These are phyloP conservation scores for Sinosuthora webbiana DNA, from an alignment of 2,113 vertebrate genomes.

Conservation along the genomic window DNA sequence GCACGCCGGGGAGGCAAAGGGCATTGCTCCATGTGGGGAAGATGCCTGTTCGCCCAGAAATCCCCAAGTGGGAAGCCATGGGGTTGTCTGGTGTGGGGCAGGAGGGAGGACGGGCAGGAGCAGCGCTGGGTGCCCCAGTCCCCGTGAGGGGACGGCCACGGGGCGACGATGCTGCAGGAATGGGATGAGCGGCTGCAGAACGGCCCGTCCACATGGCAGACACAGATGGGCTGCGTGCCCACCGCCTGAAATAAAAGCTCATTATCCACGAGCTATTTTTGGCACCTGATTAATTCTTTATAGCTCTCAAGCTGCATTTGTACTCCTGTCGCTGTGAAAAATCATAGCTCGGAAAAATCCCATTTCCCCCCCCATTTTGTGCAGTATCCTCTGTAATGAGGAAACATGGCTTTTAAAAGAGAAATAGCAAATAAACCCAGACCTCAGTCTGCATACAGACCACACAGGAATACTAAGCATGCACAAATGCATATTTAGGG, in stretches of 20 bases:
- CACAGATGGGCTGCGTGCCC: not conserved
- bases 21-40: accelerated
- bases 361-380: not conserved
- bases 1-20: not conserved
- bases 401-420: not conserved
- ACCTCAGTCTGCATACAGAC: not conserved
- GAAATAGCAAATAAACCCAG: not conserved
- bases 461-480: not conserved
- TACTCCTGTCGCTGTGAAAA: not conserved
- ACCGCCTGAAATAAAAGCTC: not conserved
- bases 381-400: not conserved
- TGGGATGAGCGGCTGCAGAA: accelerated
- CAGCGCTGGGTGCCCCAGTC: accelerated
- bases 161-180: not conserved
- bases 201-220: accelerated
- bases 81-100: not conserved
- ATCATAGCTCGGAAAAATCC: not conserved
- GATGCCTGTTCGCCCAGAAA: not conserved
- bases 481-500: not conserved
- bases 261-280: not conserved
- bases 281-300: not conserved
- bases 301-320: not conserved
- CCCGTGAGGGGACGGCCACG: accelerated
- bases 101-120: not conserved
- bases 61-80: not conserved